Evolutionary conservation across 1,140 invertebrate species (phyloP).

Genomic region (Ooceraea biroi): DNA sequence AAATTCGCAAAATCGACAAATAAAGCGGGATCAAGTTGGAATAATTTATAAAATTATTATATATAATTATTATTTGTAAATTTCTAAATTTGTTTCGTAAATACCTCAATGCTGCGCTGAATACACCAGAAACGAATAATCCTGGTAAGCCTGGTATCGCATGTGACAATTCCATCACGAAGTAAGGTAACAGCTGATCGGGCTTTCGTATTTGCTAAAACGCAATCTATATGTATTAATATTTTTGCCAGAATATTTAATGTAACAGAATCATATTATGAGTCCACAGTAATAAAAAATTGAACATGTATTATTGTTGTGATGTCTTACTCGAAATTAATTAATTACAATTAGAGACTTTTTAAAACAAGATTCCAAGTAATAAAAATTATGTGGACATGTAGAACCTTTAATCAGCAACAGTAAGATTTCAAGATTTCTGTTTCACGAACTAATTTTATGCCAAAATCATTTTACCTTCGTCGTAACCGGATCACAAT

Average conservation of each 20-base stretch:
- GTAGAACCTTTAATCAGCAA: too few species aligned
- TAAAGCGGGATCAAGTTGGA: not conserved
- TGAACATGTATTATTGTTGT: too few species aligned
- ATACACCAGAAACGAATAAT: conserved; percentile 92
- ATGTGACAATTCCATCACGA: conserved; percentile 91
- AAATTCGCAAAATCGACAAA: not conserved
- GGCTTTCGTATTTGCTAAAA: conserved; percentile 87
- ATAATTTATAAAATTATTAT: not conserved
- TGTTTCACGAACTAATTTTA: not conserved
- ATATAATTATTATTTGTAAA: too few species aligned
- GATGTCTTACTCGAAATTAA: too few species aligned
- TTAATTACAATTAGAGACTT: too few species aligned
- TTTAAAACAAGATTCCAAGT: too few species aligned
- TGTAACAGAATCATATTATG: too few species aligned
- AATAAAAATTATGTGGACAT: too few species aligned
- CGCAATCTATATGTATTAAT: not conserved
- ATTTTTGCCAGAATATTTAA: not conserved
- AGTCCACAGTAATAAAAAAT: too few species aligned
- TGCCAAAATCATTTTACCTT: conserved; percentile 81
- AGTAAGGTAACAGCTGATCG: conserved; percentile 90
- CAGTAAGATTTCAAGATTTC: not conserved
- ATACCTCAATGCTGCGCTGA: conserved; percentile 91
- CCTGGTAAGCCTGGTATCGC: conserved; percentile 90
- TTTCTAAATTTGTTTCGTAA: too few species aligned
- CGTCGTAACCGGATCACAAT: conserved; percentile 91